Conservation (phyloP, 2,797 vertebrate genomes). For the Thripadectes ignobilis region DNA sequence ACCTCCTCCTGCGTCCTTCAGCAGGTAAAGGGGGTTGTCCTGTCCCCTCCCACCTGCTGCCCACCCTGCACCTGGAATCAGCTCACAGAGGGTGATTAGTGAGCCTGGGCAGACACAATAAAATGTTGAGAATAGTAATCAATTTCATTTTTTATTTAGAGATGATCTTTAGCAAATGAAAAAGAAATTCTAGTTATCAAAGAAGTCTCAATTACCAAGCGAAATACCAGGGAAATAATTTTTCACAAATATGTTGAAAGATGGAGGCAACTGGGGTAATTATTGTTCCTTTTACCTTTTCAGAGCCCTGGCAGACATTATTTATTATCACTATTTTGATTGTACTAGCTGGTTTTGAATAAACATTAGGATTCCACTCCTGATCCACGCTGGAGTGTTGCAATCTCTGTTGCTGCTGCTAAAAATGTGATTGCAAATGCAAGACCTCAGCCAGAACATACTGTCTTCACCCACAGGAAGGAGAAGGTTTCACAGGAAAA, state of each 20-base stretch:
- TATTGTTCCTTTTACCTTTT: neutral
- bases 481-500: neutral
- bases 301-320: neutral
- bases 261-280: neutral
- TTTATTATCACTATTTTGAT: neutral
- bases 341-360: neutral
- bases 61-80: neutral
- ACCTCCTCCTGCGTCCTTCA: slow-evolving; percentile 77
- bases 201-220: neutral
- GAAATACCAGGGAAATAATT: neutral
- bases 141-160: neutral
- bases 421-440: neutral
- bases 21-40: slow-evolving; percentile 70
- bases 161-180: neutral
- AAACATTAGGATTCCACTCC: neutral
- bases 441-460: neutral
- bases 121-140: fast-evolving
- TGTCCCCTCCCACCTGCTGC: neutral
- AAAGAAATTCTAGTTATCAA: neutral
- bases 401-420: neutral
- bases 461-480: neutral
- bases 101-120: neutral
- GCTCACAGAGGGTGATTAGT: fast-evolving
- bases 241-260: neutral
- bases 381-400: neutral